A percentile compares a stretch with the other conserved stretches of the same genome.
Conservation (phyloP, 2,888 invertebrate genomes). For the Diarsia rubi region DNA sequence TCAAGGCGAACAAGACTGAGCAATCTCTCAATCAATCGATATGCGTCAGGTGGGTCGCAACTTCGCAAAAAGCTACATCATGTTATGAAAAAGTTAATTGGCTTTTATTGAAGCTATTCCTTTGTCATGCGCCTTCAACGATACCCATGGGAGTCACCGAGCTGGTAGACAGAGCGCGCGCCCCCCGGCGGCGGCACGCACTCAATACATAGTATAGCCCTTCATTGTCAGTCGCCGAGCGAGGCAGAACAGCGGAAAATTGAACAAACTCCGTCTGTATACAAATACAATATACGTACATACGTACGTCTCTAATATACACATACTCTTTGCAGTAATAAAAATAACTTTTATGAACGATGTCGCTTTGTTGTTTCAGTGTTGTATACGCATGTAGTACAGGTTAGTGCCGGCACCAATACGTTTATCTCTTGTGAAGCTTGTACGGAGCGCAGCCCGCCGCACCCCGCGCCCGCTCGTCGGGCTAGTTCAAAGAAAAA, state of each 20-base stretch:
- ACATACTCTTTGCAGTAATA: slow-evolving; percentile 41
- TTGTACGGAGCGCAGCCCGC: slow-evolving; percentile 36
- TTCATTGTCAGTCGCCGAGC: slow-evolving; percentile 26
- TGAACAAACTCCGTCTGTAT: slow-evolving; percentile 35
- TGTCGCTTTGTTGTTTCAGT: slow-evolving; percentile 62
- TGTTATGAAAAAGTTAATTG: slow-evolving; percentile 41
- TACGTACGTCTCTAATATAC: slow-evolving; percentile 18
- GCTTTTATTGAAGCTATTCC: slow-evolving; percentile 34
- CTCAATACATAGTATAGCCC: slow-evolving; percentile 7
- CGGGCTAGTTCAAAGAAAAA: slow-evolving; percentile 34
- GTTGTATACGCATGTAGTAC: slow-evolving; percentile 42
- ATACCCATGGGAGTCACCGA: slow-evolving; percentile 17
- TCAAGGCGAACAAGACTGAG: background rate
- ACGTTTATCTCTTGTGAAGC: slow-evolving; percentile 51
- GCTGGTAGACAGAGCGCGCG: slow-evolving; percentile 1
- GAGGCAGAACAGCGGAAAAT: slow-evolving; percentile 26
- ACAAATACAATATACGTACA: slow-evolving; percentile 5
- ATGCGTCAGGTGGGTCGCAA: slow-evolving; percentile 21
- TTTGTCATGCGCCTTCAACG: slow-evolving; percentile 19
- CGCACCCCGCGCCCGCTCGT: background rate
- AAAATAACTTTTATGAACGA: slow-evolving; percentile 61
- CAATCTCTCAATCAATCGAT: slow-evolving; percentile 23
- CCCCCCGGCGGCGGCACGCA: background rate
- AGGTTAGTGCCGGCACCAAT: slow-evolving; percentile 30
- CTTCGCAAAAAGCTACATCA: slow-evolving; percentile 24